Base-by-base conservation (phyloP, 2,113 vertebrate genomes). In the Arvicanthis niloticus region DNA sequence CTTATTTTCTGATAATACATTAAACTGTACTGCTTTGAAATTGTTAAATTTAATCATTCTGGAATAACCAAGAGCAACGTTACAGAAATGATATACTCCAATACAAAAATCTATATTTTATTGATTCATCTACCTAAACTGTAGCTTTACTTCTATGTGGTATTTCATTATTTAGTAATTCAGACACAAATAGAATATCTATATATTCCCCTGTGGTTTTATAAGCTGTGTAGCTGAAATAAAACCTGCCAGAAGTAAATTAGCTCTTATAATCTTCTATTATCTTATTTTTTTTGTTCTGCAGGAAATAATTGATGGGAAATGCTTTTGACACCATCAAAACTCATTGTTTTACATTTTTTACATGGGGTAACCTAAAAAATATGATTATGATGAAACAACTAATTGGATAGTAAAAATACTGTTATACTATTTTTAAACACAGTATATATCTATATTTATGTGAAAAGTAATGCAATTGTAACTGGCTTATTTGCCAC, bases 131-230 rank as follows among this genome's bases (percentile, higher is more conserved):
- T 81, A 93, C 3, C 60, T 91, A 73, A 94, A 98, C 42, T 87
- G 37, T 40, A n/a, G 21, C 40, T 94, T 86, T 88, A 53, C 75
- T 89, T 89, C 85, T 89, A 48, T 94, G 15, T 58, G 17, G 34
- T 87, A 37, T 94, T 91, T 17, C 58, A 78, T 93, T 94, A 91
- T 93, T 96, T 92, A 76, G 22, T 82, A 94, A 89, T 91, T 96
- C 37, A 89, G 29, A 60, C 40, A 68, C 42, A 96, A 76, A 85
- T 78, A 88, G 92, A 97, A 85, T 93, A 88, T 72, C 19, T 26
- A 68, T 89, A 77, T 34, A 45, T 60, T 60, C 31, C 67, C 40
- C 15, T 84, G 4, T 94, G 68, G 78, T 78, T 97, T 91, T 91
- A 53, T 90, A 90, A 89, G 31, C 5, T 91, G 87, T 68, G 4